These are phyloP conservation scores for Ephydatia muelleri DNA, from an alignment of 37 sponge, comb jelly and placozoan genomes.

Conservation along the genomic window DNA sequence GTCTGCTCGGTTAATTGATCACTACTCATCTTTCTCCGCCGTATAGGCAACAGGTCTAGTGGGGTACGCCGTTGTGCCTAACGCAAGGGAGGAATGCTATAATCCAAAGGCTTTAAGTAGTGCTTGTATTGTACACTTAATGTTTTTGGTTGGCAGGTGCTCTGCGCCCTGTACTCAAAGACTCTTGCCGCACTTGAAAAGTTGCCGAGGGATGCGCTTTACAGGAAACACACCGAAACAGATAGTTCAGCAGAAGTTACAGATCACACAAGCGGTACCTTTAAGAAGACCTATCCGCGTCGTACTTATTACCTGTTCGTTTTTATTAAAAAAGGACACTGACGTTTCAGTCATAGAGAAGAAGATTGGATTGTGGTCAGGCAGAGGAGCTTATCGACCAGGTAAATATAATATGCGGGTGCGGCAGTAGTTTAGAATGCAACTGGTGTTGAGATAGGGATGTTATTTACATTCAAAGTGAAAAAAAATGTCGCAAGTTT, in stretches of 20 bases:
- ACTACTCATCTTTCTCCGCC: background rate
- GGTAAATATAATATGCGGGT: constrained; percentile 28
- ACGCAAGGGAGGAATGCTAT: constrained; percentile 63
- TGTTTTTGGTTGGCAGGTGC: constrained; percentile 11
- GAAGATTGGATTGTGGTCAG: constrained; percentile 89
- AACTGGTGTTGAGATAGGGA: background rate
- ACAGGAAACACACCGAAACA: constrained; percentile 64
- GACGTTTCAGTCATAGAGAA: constrained; percentile 50
- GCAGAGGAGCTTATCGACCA: constrained; percentile 79
- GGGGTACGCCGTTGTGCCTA: constrained; percentile 62
- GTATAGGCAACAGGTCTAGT: constrained; percentile 55
- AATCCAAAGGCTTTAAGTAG: background rate
- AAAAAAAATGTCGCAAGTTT: no score
- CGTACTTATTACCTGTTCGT: background rate
- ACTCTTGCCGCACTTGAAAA: constrained; percentile 42
- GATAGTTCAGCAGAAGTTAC: constrained; percentile 73
- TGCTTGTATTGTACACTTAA: background rate
- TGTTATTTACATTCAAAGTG: background rate
- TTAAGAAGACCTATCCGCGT: background rate
- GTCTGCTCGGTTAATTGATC: background rate
- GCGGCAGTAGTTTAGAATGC: background rate
- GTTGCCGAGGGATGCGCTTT: constrained; percentile 68
- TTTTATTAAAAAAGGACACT: constrained; percentile 37
- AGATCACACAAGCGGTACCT: constrained; percentile 65
- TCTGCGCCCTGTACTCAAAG: constrained; percentile 69